Base-by-base conservation (phyloP, 1,140 invertebrate genomes). In the Pogonus chalceus region DNA sequence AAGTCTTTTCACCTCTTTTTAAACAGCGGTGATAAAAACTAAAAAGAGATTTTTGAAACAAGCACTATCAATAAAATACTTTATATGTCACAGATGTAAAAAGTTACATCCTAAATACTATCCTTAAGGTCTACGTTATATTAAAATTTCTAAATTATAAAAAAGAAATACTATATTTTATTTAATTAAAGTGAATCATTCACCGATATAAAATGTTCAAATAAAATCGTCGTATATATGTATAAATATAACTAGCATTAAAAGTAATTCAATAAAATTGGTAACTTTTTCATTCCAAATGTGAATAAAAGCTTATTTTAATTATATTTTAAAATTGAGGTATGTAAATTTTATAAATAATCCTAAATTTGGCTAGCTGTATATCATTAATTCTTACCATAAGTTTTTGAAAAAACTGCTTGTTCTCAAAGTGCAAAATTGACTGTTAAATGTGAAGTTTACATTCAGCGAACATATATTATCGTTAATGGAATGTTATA, bases 321-420 rank as follows among this genome's bases (percentile, higher is more conserved):
- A n/a, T n/a, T n/a, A n/a, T 43, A 10, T 10, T 18, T 43, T 43
- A 43, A 10, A 43, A 16, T 43, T 31, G 26, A 43, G 37, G 37
- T 49, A 26, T 12, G 21, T 49, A 16, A 35, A 51, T 22, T 23
- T 47, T 35, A 10, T 49, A n/a, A 53, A 47, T 50, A 21, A 23
- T 31, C 20, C 35, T n/a, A n/a, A n/a, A n/a, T n/a, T n/a, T n/a
- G n/a, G n/a, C n/a, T n/a, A n/a, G n/a, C n/a, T n/a, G n/a, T n/a
- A n/a, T n/a, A n/a, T n/a, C n/a, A n/a, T n/a, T n/a, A n/a, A n/a
- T n/a, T n/a, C n/a, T 53, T 12, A 49, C 22, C 23, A 53, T 51
- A 2, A 21, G 51, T 52, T 43, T 53, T 49, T 56, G 47, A 22
- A 14, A 24, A 46, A 47, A 37, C 16, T 52, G 37, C 26, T 51